Percentiles rank a stretch among this genome's conserved stretches.
phyloP scores from a whole-genome alignment of 2,797 vertebrate species.

The Ptychobarbus kaznakovi region DNA sequence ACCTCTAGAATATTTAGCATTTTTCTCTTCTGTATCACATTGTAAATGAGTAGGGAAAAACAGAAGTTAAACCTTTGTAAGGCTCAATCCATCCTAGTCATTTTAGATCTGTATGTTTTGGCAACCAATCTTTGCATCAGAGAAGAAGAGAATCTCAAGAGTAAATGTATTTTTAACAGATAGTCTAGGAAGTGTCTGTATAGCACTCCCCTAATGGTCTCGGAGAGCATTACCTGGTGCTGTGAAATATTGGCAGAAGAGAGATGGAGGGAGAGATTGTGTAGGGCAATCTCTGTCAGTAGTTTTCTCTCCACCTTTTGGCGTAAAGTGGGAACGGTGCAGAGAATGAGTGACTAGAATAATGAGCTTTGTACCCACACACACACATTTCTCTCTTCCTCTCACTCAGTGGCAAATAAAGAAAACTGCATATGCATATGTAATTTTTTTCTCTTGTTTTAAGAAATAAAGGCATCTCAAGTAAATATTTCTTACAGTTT shows the following conservation, averaged over 20 bases:
- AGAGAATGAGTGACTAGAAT: conserved; percentile 47
- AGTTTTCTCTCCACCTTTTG: conserved; percentile 64
- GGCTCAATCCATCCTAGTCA: conserved; percentile 47
- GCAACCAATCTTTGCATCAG: conserved; percentile 54
- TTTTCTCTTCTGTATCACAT: conserved; percentile 7
- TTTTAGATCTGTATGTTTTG: conserved; percentile 60
- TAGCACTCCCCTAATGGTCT: conserved; percentile 67
- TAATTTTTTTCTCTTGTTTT: neutral
- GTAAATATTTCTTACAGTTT: neutral
- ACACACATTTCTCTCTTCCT: neutral
- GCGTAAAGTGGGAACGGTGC: conserved; percentile 58
- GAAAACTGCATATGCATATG: neutral
- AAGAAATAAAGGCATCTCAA: neutral
- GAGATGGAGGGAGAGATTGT: conserved; percentile 44
- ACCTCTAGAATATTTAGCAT: neutral
- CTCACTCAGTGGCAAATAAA: neutral
- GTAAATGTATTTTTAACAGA: conserved; percentile 58
- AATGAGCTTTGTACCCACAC: conserved; percentile 25
- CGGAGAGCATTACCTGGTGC: conserved; percentile 55
- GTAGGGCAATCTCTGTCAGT: conserved; percentile 52
- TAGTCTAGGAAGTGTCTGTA: conserved; percentile 62
- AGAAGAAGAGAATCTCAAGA: conserved; percentile 59
- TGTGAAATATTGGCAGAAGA: conserved; percentile 56
- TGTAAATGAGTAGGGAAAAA: conserved; percentile 1
- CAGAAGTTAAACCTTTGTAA: conserved; percentile 40